Base-by-base conservation (phyloP, 2,888 invertebrate species). In the Cheilosia scutellata region DNA sequence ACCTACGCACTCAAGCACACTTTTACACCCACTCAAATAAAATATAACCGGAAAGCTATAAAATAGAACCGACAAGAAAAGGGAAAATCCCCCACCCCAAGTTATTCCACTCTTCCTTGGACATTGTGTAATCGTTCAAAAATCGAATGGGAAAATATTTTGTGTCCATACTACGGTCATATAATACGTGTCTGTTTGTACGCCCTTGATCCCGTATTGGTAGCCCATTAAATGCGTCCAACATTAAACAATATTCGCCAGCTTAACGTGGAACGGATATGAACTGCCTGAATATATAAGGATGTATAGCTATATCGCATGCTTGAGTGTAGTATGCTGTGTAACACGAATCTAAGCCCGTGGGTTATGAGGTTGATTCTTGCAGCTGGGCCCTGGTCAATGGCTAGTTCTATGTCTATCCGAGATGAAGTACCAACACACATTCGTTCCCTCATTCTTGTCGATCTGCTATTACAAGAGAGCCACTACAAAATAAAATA, bases 131-230 rank as follows among this genome's bases (percentile, higher is more conserved):
- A 82, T 75, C 70, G 33, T 42, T 62, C 7, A 44, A 58, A 74
- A 49, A 68, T 57, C 53, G 47, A 66, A 68, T 53, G 27, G 13
- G 20, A 25, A 49, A 55, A 49, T 37, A 49, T 20, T 31, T 49
- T 57, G 44, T 42, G 13, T 33, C 7, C 29, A 13, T 27, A 16
- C 40, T 27, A 13, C 31, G 63, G 68, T 57, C 70, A 82, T 58
- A 60, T 60, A 63, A 76, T 66, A 70, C 27, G 20, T 55, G 49
- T 25, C 20, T 57, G 42, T 58, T 55, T 49, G 51, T 42, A 58
- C 27, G 84, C 80, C 75, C 80, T 80, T 80, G 79, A 79, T 79
- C 74, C 63, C 68, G 72, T 74, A 78, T 83, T 51, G 74, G 60
- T 68, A 68, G 53, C 58, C 74, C 70, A 75, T 75, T 57, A 84